phyloP scores from a whole-genome alignment of 2,113 vertebrate species.

The Amazona vittata region DNA sequence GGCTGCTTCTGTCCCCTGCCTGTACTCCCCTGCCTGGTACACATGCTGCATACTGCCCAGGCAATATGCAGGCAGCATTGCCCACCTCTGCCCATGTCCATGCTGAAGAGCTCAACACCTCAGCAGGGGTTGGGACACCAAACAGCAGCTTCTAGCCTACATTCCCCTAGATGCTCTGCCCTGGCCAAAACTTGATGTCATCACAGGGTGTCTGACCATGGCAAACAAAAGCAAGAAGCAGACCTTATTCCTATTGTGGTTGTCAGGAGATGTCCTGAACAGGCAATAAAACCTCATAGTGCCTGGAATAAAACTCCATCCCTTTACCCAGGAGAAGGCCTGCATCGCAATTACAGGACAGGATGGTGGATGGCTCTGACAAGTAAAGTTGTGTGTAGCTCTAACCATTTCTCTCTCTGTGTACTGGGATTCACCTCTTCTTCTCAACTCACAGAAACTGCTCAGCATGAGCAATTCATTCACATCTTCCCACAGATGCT shows the following conservation, averaged over 20 bases:
- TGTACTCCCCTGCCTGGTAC: neutral
- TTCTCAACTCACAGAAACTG: neutral
- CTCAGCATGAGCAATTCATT: neutral
- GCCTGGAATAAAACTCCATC: neutral
- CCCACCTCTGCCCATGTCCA: rapidly evolving
- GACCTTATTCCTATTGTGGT: neutral
- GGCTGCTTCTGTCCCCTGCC: neutral
- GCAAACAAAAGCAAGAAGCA: neutral
- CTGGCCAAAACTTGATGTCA: rapidly evolving
- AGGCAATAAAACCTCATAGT: neutral
- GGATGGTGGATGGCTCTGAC: neutral
- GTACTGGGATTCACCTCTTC: neutral
- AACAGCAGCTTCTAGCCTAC: neutral
- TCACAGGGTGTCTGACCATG: neutral
- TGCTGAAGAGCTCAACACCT: neutral
- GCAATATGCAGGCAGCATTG: neutral
- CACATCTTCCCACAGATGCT: neutral
- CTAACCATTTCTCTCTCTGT: neutral
- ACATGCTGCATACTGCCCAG: neutral
- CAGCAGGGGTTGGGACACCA: too few species aligned
- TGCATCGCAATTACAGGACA: neutral
- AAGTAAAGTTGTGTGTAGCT: neutral
- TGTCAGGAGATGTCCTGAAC: neutral
- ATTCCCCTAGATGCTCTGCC: neutral
- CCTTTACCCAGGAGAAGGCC: neutral